Evolutionary conservation across 2,797 vertebrate genomes (phyloP).

Genomic region (Hyperoplus immaculatus): DNA sequence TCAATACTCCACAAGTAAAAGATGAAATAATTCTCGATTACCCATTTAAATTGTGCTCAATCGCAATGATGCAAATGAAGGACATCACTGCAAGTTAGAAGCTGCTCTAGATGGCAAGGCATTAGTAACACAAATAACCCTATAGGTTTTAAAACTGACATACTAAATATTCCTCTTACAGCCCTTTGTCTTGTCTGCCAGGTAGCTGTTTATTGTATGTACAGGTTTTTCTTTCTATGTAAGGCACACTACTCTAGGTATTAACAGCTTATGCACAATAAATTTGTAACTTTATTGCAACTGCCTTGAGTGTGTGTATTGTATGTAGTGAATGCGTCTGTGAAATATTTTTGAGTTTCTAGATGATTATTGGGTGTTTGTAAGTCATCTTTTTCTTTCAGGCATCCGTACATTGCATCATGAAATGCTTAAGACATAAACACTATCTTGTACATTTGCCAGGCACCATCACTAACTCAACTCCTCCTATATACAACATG

Average conservation of each 20-base stretch:
- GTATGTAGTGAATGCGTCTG: slow-evolving; percentile 23
- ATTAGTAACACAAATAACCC: slow-evolving; percentile 9
- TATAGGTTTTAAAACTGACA: slow-evolving; percentile 17
- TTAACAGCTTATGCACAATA: slow-evolving; percentile 22
- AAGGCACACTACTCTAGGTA: slow-evolving; percentile 34
- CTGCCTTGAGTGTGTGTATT: slow-evolving; percentile 34
- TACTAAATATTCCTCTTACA: slow-evolving; percentile 17
- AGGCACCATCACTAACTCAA: slow-evolving; percentile 19
- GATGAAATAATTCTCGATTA: neutral
- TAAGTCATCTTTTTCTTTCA: slow-evolving; percentile 24
- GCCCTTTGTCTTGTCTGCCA: slow-evolving; percentile 16
- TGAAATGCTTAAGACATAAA: slow-evolving; percentile 44
- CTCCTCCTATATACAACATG: neutral
- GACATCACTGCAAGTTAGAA: slow-evolving; percentile 24
- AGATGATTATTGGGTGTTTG: slow-evolving; percentile 21
- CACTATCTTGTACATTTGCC: slow-evolving; percentile 10
- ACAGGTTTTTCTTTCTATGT: slow-evolving; percentile 27
- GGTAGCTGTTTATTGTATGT: slow-evolving; percentile 37
- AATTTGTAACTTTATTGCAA: slow-evolving; percentile 20
- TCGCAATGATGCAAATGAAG: slow-evolving; percentile 42
- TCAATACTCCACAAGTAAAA: neutral
- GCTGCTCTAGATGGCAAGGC: slow-evolving; percentile 1
- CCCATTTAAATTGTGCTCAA: neutral
- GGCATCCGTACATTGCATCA: slow-evolving; percentile 21
- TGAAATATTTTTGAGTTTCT: slow-evolving; percentile 22